phyloP scores from a whole-genome alignment of 2,888 invertebrate species.

The Melanostoma scalare region DNA sequence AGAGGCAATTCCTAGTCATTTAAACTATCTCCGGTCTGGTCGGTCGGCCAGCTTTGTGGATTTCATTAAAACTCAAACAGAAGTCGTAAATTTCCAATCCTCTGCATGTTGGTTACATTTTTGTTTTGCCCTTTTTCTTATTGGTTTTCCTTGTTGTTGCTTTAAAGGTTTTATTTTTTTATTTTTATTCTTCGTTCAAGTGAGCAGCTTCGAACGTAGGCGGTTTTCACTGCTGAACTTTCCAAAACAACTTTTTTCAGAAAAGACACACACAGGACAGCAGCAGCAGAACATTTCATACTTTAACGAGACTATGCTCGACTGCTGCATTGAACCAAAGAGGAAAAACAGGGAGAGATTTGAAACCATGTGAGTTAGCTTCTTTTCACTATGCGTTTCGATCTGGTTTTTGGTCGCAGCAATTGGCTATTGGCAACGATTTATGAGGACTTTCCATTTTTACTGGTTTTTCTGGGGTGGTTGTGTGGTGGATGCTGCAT shows the following conservation, averaged over 20 bases:
- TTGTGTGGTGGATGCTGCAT: constrained; percentile 10
- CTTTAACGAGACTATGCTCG: too few relatives aligned
- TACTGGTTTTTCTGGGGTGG: constrained; percentile 49
- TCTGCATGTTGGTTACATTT: constrained; percentile 34
- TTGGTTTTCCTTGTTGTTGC: constrained; percentile 13
- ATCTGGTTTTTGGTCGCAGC: constrained; percentile 59
- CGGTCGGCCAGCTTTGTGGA: constrained; percentile 24
- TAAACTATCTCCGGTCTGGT: constrained; percentile 21
- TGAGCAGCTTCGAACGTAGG: constrained; percentile 17
- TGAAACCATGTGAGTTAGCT: constrained; percentile 19
- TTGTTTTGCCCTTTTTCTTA: neutral
- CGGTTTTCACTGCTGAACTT: constrained; percentile 26
- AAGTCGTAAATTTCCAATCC: constrained; percentile 60
- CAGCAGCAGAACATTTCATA: too few relatives aligned
- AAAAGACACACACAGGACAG: neutral
- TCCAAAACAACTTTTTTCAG: constrained; percentile 36
- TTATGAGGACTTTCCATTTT: constrained; percentile 73
- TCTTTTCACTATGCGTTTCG: constrained; percentile 50
- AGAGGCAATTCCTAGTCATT: constrained; percentile 35
- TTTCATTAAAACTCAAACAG: constrained; percentile 59
- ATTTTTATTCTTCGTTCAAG: constrained; percentile 9
- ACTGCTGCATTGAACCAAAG: constrained; percentile 24
- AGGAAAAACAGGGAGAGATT: constrained; percentile 13
- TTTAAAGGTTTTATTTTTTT: neutral
- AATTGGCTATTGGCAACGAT: constrained; percentile 62